Conservation (phyloP, 1,140 invertebrate genomes). For the Conopomorpha cramerella region DNA sequence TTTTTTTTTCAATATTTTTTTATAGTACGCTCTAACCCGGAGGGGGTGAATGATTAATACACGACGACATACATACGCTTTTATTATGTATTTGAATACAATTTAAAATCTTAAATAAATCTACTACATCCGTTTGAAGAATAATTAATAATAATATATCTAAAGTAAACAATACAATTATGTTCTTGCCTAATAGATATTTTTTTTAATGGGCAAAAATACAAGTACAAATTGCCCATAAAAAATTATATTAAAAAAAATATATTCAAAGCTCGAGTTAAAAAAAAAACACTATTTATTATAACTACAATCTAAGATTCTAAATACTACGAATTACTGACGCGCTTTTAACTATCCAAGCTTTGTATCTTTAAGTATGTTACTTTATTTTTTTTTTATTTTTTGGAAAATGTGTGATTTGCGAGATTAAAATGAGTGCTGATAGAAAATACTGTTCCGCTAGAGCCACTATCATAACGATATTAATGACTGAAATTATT, state of each 20-base stretch:
- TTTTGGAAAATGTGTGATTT: too few species aligned
- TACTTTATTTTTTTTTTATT: too few species aligned
- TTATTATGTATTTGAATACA: conserved; percentile 22
- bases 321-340: too few species aligned
- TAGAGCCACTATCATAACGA: too few species aligned
- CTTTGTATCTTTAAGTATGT: neutral
- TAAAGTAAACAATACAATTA: conserved; percentile 7
- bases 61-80: conserved; percentile 41
- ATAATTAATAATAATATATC: conserved; percentile 9
- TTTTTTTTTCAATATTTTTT: conserved; percentile 20
- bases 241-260: neutral
- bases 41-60: conserved; percentile 31
- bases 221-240: neutral
- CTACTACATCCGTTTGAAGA: conserved; percentile 27
- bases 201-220: conserved; percentile 5
- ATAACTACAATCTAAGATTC: too few species aligned
- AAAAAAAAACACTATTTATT: too few species aligned
- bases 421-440: too few species aligned
- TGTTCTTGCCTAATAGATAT: conserved; percentile 37
- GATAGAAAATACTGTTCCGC: too few species aligned
- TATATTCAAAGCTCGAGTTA: neutral
- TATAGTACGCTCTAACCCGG: conserved; percentile 42
- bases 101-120: conserved; percentile 13
- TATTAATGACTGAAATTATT: too few species aligned
- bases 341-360: neutral